These are phyloP conservation scores for Neomorphus geoffroyi DNA, from an alignment of 2,797 vertebrate species.

Conservation along the genomic window DNA sequence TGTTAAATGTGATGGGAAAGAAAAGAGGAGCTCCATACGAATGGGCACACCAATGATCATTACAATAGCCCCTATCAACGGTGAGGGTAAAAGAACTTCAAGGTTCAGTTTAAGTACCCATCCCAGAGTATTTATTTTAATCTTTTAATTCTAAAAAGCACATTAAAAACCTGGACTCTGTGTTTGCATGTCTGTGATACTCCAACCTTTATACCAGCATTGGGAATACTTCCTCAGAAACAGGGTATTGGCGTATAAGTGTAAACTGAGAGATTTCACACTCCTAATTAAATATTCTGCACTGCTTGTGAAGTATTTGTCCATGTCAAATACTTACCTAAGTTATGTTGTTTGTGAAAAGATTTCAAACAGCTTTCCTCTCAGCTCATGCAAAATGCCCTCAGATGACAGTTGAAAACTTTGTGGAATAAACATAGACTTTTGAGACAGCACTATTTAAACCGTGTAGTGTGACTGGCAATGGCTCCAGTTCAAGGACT, in stretches of 20 bases:
- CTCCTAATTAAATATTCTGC: neutral
- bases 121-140: neutral
- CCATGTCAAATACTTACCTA: neutral
- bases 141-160: neutral
- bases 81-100: neutral
- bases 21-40: rapidly evolving
- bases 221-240: neutral
- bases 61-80: rapidly evolving
- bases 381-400: neutral
- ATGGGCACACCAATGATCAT: rapidly evolving
- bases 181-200: no score
- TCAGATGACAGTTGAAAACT: neutral
- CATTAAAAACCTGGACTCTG: neutral
- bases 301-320: neutral
- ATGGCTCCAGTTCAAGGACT: neutral
- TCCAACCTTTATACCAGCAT: neutral
- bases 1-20: neutral
- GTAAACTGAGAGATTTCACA: neutral
- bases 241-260: rapidly evolving
- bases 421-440: neutral
- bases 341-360: neutral
- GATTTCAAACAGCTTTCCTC: neutral
- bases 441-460: neutral
- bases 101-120: neutral
- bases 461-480: neutral